Percentiles rank a stretch among this genome's conserved stretches.
Conservation (phyloP, 2,888 invertebrate species). For the Eupithecia exiguata region DNA sequence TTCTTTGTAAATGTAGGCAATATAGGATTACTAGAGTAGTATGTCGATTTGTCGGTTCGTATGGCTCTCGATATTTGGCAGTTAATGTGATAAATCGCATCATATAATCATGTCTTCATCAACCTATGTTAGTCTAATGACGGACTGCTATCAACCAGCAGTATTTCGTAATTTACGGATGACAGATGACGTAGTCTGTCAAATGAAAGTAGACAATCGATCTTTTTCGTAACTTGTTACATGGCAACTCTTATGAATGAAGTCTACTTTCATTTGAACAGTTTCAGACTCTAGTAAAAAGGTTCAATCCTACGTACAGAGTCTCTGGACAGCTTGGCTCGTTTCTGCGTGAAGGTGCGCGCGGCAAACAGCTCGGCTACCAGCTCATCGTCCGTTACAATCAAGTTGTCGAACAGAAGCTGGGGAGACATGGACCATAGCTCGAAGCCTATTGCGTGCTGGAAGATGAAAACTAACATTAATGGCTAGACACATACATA, state of each 20-base stretch:
- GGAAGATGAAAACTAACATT: conserved; percentile 22
- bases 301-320: conserved; percentile 85
- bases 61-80: no score
- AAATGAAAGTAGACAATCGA: no score
- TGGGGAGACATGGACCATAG: conserved; percentile 99
- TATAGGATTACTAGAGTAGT: neutral
- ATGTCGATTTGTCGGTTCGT: neutral
- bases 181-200: no score
- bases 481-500: neutral
- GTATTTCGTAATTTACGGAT: no score
- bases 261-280: no score
- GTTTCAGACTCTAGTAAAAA: neutral
- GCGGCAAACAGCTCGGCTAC: conserved; percentile 92
- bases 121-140: neutral
- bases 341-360: conserved; percentile 93
- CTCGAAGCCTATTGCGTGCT: conserved; percentile 97
- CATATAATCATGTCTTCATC: no score
- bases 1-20: conserved; percentile 48
- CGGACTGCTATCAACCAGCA: neutral
- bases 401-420: conserved; percentile 97
- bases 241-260: no score
- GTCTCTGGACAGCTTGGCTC: conserved; percentile 90
- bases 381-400: conserved; percentile 92
- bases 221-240: no score
- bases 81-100: neutral